Conservation (phyloP, 2,113 vertebrate species). For the Oncorhynchus nerka region DNA sequence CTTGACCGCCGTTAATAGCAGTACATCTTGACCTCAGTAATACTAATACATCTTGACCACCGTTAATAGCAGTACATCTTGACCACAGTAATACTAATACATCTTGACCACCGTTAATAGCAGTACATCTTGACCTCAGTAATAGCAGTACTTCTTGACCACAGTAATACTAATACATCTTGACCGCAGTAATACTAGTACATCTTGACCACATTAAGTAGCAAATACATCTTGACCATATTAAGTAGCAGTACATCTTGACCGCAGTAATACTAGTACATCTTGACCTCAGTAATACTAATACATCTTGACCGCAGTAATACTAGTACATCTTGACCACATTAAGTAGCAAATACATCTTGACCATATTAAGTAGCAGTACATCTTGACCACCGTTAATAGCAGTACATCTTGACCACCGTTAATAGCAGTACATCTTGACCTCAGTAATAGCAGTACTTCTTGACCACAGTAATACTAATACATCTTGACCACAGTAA, state of each 20-base stretch:
- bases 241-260: constrained; percentile 21
- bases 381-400: not conserved
- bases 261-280: constrained; percentile 16
- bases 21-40: constrained; percentile 19
- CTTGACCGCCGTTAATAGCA: not conserved
- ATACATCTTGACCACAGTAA: constrained; percentile 27
- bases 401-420: no score
- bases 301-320: not conserved
- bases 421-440: constrained; percentile 26
- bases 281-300: not conserved
- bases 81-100: not conserved
- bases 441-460: not conserved
- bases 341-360: constrained; percentile 17
- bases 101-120: not conserved
- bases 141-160: not conserved
- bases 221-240: not conserved
- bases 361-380: no score
- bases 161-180: constrained; percentile 18
- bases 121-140: constrained; percentile 18
- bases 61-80: constrained; percentile 26
- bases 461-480: not conserved
- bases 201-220: constrained; percentile 23
- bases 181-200: not conserved
- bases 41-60: not conserved
- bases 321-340: constrained; percentile 23